These are phyloP conservation scores for Serranus cabrilla DNA, from an alignment of 2,797 vertebrate genomes.

Conservation along the genomic window DNA sequence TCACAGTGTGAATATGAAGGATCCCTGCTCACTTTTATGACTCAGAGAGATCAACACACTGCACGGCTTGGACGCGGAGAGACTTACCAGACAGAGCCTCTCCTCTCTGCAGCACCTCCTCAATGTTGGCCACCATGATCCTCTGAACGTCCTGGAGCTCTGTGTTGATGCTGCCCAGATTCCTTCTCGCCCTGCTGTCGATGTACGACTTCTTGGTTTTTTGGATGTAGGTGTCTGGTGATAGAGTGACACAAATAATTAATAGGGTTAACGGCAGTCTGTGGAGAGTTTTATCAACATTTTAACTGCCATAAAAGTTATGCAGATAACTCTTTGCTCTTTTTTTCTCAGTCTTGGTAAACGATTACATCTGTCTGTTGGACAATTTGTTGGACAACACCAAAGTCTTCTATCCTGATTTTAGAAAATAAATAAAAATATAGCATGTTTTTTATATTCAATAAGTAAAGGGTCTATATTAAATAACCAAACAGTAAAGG, in stretches of 20 bases:
- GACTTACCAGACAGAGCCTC: conserved; percentile 95
- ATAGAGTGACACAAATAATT: background rate
- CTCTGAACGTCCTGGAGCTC: conserved; percentile 98
- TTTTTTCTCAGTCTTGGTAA: background rate
- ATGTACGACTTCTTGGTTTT: conserved; percentile 99
- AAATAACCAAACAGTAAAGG: too few species aligned
- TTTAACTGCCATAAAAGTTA: background rate
- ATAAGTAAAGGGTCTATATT: too few species aligned
- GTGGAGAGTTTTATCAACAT: background rate
- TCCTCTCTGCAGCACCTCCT: conserved; percentile 96
- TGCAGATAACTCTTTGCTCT: background rate
- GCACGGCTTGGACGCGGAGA: background rate
- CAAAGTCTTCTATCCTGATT: too few species aligned
- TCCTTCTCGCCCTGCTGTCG: conserved; percentile 95
- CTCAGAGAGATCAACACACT: background rate
- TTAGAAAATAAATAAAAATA: too few species aligned
- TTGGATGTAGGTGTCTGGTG: conserved; percentile 98
- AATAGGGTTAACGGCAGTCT: background rate
- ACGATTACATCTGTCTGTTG: background rate
- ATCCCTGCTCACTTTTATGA: background rate
- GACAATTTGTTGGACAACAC: background rate
- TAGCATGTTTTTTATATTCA: too few species aligned
- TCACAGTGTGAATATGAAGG: background rate
- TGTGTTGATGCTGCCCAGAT: conserved; percentile 97
- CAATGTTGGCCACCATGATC: conserved; percentile 99